Evolutionary conservation across 2,888 invertebrate genomes (phyloP), one percentile per base, ranked within the genome.

Genomic region (Nesidiocoris tenuis): DNA sequence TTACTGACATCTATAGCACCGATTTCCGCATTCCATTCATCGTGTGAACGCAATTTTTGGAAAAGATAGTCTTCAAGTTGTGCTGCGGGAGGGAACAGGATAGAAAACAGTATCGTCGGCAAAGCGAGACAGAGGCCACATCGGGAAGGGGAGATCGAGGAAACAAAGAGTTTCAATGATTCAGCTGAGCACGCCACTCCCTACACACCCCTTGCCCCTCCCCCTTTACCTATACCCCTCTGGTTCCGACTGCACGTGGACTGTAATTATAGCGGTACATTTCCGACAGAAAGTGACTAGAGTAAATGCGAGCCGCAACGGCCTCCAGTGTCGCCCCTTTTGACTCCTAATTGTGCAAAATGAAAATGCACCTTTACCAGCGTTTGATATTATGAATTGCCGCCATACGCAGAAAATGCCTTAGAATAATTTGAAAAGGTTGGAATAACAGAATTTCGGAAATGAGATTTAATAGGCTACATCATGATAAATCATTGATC

Each of bases 121-220:
- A 39, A 39, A 39, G 39, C n/a, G n/a, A 39, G 39, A 39, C 12
- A 39, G n/a, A 18, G 59, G n/a, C n/a, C n/a, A n/a, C n/a, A n/a
- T 22, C 63, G 18, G 63, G 21, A 16, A 7, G 63, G 5, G 22
- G 63, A 18, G 16, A 18, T 16, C 63, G 19, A 39, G 39, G 39
- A 39, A 21, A 63, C 63, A 21, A 63, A 63, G 22, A 63, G 63
- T 63, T 63, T 63, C 63, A 63, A 63, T 63, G 63, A 63, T 63
- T 17, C 63, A 63, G 63, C 16, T 16, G 17, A n/a, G 17, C 63
- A 21, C 19, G 16, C 63, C n/a, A 16, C 63, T 63, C 22, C 23
- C n/a, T 17, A 3, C 21, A 12, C 63, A 3, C 39, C 39, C 3
- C 5, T 39, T 12, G 12, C 5, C n/a, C n/a, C n/a, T n/a, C n/a